A percentile compares a stretch with the other conserved stretches of the same genome.
phyloP scores from a whole-genome alignment of 2,113 vertebrate genomes.

The Phalacrocorax pelagicus region DNA sequence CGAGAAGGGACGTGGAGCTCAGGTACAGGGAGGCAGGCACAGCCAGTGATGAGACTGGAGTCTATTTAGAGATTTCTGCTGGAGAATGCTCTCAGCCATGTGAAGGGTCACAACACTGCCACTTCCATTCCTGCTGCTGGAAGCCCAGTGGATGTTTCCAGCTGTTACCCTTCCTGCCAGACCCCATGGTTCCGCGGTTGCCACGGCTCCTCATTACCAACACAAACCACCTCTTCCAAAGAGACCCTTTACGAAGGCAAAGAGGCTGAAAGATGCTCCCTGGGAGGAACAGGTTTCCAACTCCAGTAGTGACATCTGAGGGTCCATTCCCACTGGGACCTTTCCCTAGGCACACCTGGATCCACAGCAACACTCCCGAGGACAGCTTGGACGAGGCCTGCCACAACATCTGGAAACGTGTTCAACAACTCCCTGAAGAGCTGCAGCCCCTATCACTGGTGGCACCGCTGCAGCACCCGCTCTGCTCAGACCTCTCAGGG shows the following conservation, averaged over 20 bases:
- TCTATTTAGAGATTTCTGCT: not conserved
- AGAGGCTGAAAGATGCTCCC: conserved; percentile 51
- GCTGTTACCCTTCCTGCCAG: conserved; percentile 19
- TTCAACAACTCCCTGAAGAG: conserved; percentile 34
- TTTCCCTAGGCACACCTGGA: conserved; percentile 82
- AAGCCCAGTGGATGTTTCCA: not conserved
- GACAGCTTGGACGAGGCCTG: conserved; percentile 79
- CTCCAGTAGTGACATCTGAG: not conserved
- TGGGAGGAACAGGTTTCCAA: not conserved
- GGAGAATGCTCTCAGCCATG: fast-evolving
- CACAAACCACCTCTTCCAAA: not conserved
- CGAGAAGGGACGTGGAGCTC: fast-evolving
- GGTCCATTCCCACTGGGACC: conserved; percentile 68
- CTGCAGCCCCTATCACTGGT: conserved; percentile 9
- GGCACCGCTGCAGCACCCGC: not conserved
- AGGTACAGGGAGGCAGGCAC: too few species aligned
- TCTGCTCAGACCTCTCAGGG: not conserved
- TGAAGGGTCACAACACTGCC: fast-evolving
- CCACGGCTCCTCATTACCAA: conserved; percentile 46
- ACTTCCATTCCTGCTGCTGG: not conserved
- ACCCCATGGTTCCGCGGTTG: conserved; percentile 58
- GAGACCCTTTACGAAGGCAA: not conserved
- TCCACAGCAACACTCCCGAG: conserved; percentile 73
- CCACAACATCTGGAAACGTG: conserved; percentile 78
- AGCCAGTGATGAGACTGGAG: fast-evolving